phyloP scores from a whole-genome alignment of 1,140 invertebrate species.

The Brachionus calyciflorus region DNA sequence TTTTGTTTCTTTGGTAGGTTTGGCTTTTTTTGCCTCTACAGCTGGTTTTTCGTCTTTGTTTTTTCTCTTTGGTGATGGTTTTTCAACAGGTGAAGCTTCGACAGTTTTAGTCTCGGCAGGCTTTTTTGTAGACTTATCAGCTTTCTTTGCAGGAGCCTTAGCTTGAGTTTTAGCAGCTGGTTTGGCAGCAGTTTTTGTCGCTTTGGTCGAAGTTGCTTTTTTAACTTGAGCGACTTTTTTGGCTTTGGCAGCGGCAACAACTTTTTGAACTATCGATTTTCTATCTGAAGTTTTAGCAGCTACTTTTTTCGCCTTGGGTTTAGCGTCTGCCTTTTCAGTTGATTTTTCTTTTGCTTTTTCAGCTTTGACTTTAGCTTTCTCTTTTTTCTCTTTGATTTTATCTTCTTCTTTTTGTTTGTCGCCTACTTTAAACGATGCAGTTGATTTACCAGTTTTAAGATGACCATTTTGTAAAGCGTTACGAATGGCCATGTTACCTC shows the following conservation, averaged over 20 bases:
- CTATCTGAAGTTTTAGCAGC: not conserved
- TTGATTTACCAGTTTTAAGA: conserved; percentile 28
- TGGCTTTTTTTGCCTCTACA: not conserved
- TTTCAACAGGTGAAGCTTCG: not conserved
- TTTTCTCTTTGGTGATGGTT: too few relatives aligned
- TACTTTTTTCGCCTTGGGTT: not conserved
- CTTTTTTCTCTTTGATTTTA: conserved; percentile 8
- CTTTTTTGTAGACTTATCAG: too few relatives aligned
- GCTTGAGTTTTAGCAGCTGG: not conserved
- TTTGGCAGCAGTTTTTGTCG: not conserved
- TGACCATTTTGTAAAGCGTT: not conserved
- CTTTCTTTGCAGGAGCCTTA: too few relatives aligned
- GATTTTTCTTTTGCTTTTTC: not conserved
- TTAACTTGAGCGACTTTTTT: not conserved
- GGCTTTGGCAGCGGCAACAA: not conserved
- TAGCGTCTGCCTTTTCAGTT: not conserved
- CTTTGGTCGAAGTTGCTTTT: not conserved
- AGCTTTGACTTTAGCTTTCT: not conserved
- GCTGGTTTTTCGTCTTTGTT: not conserved
- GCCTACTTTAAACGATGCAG: conserved; percentile 20
- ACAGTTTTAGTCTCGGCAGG: not conserved
- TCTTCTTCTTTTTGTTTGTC: conserved; percentile 42
- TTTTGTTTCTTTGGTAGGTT: not conserved
- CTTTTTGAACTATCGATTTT: not conserved
- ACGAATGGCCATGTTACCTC: not conserved